Conservation (phyloP, 2,113 vertebrate genomes). For the Panthera tigris region DNA sequence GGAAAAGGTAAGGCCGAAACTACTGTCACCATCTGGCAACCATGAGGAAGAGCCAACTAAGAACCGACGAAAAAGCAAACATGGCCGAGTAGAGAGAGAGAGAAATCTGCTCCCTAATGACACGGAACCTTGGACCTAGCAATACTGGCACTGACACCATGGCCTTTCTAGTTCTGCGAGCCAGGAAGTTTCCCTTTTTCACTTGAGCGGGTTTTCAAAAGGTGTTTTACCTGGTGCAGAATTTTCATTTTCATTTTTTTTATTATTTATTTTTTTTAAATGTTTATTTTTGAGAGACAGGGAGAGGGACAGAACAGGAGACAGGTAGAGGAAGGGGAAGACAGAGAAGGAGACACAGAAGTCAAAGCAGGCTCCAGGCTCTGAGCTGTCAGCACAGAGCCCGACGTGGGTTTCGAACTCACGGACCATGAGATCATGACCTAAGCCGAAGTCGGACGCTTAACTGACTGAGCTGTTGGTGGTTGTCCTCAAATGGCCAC, state of each 20-base stretch:
- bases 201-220: neutral
- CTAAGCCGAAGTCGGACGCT: too few relatives aligned
- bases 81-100: neutral
- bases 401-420: too few relatives aligned
- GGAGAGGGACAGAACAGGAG: too few relatives aligned
- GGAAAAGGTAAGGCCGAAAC: neutral
- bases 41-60: neutral
- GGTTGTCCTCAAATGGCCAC: neutral
- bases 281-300: too few relatives aligned
- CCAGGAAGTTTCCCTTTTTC: neutral
- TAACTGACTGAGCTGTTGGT: neutral
- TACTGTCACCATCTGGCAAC: neutral
- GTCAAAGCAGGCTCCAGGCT: too few relatives aligned
- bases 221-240: neutral
- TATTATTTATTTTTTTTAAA: too few relatives aligned
- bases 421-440: too few relatives aligned
- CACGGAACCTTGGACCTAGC: neutral
- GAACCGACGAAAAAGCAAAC: neutral
- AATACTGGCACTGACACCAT: neutral
- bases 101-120: neutral
- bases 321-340: too few relatives aligned
- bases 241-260: neutral
- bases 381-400: too few relatives aligned
- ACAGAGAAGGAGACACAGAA: too few relatives aligned
- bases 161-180: neutral